These are phyloP conservation scores for Phymanthus crucifer DNA, from an alignment of 92 coral and sea anemone genomes.

Conservation along the genomic window DNA sequence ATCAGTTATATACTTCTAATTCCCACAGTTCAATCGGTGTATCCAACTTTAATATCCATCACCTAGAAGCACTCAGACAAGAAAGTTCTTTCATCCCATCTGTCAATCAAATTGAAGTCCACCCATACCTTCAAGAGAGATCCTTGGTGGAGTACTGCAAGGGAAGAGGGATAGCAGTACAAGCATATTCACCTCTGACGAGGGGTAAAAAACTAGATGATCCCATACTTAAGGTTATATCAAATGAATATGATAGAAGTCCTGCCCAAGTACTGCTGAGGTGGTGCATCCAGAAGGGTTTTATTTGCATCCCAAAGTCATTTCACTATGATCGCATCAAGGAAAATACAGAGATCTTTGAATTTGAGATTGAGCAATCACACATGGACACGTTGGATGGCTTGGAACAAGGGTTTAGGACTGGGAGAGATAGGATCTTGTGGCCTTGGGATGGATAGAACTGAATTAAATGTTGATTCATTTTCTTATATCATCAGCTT, in stretches of 20 bases:
- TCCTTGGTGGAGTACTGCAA: constrained; percentile 73
- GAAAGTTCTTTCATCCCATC: constrained; percentile 72
- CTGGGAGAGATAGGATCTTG: constrained; percentile 81
- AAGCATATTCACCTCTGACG: constrained; percentile 93
- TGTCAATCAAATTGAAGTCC: constrained; percentile 96
- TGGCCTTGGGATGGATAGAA: constrained; percentile 80
- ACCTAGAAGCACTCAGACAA: constrained; percentile 76
- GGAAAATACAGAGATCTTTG: constrained; percentile 85
- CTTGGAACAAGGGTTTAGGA: constrained; percentile 84
- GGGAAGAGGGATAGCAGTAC: constrained; percentile 66
- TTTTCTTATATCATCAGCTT: not conserved
- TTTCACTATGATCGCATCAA: constrained; percentile 61
- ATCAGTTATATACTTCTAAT: not conserved
- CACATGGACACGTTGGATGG: constrained; percentile 74
- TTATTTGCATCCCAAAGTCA: constrained; percentile 86
- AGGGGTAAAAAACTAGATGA: constrained; percentile 82
- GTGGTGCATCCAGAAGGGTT: constrained; percentile 91
- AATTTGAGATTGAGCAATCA: constrained; percentile 60
- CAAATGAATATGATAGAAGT: constrained; percentile 48
- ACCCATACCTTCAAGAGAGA: constrained; percentile 82
- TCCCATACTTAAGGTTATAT: constrained; percentile 50
- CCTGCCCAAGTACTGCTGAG: constrained; percentile 82
- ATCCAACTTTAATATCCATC: constrained; percentile 95
- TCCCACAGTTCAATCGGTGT: constrained; percentile 90
- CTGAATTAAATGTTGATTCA: not conserved